Conservation (phyloP, 2,888 invertebrate species). For the Cataglyphis livida region DNA sequence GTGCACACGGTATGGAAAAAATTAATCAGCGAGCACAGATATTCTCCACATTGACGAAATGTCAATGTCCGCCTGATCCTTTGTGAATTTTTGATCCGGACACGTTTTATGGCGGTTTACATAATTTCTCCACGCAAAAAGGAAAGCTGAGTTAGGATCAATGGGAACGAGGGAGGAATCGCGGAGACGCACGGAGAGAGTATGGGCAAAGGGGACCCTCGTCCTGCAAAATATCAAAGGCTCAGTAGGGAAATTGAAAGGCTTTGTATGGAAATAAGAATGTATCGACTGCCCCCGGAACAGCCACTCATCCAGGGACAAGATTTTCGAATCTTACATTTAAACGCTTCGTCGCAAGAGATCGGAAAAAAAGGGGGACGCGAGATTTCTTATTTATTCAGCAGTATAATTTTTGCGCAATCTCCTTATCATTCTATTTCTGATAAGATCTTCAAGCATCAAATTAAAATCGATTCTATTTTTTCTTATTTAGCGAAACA, state of each 20-base stretch:
- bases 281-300: slow-evolving; percentile 80
- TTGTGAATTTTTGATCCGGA: slow-evolving; percentile 33
- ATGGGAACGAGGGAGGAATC: slow-evolving; percentile 52
- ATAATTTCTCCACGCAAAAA: slow-evolving; percentile 67
- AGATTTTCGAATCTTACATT: slow-evolving; percentile 76
- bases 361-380: not conserved
- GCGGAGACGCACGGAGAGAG: slow-evolving; percentile 54
- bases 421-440: not conserved
- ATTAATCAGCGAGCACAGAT: not conserved
- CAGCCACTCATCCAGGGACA: slow-evolving; percentile 75
- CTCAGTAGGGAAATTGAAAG: slow-evolving; percentile 83
- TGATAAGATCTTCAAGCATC: not conserved
- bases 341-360: slow-evolving; percentile 62
- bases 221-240: slow-evolving; percentile 82
- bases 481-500: not conserved
- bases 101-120: slow-evolving; percentile 67
- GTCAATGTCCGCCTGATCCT: not conserved
- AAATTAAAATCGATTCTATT: not conserved
- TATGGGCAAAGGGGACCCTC: slow-evolving; percentile 70
- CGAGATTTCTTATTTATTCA: slow-evolving; percentile 19
- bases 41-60: not conserved
- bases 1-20: not conserved
- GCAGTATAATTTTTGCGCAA: slow-evolving; percentile 35
- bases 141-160: slow-evolving; percentile 44
- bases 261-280: slow-evolving; percentile 84